Conservation (phyloP, 2,888 invertebrate species). For the Siphonodentalium dalli region DNA sequence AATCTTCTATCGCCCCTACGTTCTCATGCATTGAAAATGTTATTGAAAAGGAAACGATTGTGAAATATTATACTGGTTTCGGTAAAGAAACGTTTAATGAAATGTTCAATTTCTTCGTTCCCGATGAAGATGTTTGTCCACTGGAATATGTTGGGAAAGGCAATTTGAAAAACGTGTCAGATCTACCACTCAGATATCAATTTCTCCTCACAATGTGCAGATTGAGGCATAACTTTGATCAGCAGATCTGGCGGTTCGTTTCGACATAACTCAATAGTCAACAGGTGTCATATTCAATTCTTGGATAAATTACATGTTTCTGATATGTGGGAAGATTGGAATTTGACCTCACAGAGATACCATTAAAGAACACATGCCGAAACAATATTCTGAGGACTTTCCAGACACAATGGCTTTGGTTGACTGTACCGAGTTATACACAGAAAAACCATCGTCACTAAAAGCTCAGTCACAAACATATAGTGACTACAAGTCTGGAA, state of each 20-base stretch:
- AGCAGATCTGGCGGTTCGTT: neutral
- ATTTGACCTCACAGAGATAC: constrained; percentile 2
- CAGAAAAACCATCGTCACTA: constrained; percentile 10
- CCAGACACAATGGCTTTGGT: constrained; percentile 6
- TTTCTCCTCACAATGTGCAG: neutral
- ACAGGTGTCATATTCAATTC: neutral
- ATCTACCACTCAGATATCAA: neutral
- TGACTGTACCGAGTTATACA: constrained; percentile 22
- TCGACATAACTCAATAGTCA: neutral
- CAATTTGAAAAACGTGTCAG: no score
- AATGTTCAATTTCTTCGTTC: no score
- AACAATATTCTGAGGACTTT: constrained; percentile 4
- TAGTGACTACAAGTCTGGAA: constrained; percentile 23
- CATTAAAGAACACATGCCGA: constrained; percentile 3
- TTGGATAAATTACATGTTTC: constrained; percentile 4
- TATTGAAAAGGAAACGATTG: no score
- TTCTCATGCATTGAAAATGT: no score
- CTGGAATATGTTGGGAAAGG: no score
- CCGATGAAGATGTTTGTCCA: no score
- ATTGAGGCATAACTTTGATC: neutral
- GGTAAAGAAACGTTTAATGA: no score
- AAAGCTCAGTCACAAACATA: constrained; percentile 8
- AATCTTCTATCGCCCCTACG: no score
- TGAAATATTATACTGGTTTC: no score
- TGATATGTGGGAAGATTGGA: neutral